A percentile compares a stretch with the other conserved stretches of the same genome.
Evolutionary conservation across 2,797 vertebrate species (phyloP).

Genomic region (Sarcoramphus papa): DNA sequence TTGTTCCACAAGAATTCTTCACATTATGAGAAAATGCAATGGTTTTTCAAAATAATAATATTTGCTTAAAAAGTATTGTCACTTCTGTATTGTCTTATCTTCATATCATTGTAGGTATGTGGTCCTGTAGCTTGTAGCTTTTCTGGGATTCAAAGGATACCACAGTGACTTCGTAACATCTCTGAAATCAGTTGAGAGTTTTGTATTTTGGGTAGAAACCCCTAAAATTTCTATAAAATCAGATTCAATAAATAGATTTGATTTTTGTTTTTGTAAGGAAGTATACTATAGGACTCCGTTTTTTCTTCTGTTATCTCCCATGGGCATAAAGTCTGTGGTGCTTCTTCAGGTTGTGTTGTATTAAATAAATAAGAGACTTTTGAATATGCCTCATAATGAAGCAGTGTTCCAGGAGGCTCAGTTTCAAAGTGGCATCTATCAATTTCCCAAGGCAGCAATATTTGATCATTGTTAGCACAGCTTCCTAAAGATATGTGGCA

Average conservation of each 20-base stretch:
- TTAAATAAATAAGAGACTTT: neutral
- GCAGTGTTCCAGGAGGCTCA: neutral
- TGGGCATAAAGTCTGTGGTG: neutral
- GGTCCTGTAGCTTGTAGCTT: neutral
- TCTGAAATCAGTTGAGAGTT: neutral
- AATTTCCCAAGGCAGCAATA: neutral
- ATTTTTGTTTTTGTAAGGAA: neutral
- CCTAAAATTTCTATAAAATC: neutral
- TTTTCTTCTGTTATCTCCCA: neutral
- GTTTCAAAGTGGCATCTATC: neutral
- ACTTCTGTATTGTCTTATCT: neutral
- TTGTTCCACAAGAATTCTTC: neutral
- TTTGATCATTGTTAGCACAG: neutral
- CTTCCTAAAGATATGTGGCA: neutral
- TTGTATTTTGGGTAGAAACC: neutral
- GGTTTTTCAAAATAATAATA: neutral
- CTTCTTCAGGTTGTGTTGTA: neutral
- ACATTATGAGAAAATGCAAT: neutral
- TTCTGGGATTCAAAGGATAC: neutral
- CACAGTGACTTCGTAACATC: neutral
- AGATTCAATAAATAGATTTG: neutral
- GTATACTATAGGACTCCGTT: neutral
- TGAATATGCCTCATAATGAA: neutral
- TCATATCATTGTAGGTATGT: rapidly evolving
- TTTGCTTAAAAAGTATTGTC: neutral